Percentiles rank a stretch among this genome's conserved stretches.
Conservation (phyloP, 2,888 invertebrate species). For the Hoplodrina ambigua region DNA sequence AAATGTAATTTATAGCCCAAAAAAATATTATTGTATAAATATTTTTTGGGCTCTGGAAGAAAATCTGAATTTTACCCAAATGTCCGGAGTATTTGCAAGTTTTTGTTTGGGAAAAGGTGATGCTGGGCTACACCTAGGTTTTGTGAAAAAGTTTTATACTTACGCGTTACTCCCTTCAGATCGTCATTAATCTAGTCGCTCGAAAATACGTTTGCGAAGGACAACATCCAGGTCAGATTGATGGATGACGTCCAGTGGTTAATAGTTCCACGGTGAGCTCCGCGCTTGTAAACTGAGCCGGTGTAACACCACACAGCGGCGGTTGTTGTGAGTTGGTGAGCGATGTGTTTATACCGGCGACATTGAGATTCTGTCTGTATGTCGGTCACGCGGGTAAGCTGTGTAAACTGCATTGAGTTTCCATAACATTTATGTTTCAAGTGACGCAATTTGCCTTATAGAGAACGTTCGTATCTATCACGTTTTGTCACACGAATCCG, state of each 20-base stretch:
- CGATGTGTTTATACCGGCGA: conserved; percentile 20
- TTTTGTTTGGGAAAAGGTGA: too few relatives aligned
- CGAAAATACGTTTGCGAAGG: neutral
- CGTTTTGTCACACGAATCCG: neutral
- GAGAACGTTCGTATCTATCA: neutral
- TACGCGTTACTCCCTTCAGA: too few relatives aligned
- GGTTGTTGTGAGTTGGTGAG: conserved; percentile 2
- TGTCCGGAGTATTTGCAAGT: too few relatives aligned
- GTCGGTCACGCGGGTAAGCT: conserved; percentile 27
- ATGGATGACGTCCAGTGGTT: neutral
- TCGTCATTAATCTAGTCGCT: neutral
- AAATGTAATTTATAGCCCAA: too few relatives aligned
- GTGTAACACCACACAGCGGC: conserved; percentile 26
- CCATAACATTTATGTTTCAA: conserved; percentile 38
- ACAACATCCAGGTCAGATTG: neutral
- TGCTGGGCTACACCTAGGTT: too few relatives aligned
- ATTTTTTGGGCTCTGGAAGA: too few relatives aligned
- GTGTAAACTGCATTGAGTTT: conserved; percentile 41
- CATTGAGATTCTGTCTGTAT: conserved; percentile 22
- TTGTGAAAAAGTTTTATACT: too few relatives aligned
- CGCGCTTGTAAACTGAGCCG: conserved; percentile 27
- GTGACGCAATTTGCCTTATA: neutral
- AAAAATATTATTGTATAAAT: too few relatives aligned
- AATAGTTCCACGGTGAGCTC: neutral
- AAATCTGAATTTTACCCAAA: too few relatives aligned